Conservation (phyloP, 2,888 invertebrate species). For the Tromatobia lineatoria region DNA sequence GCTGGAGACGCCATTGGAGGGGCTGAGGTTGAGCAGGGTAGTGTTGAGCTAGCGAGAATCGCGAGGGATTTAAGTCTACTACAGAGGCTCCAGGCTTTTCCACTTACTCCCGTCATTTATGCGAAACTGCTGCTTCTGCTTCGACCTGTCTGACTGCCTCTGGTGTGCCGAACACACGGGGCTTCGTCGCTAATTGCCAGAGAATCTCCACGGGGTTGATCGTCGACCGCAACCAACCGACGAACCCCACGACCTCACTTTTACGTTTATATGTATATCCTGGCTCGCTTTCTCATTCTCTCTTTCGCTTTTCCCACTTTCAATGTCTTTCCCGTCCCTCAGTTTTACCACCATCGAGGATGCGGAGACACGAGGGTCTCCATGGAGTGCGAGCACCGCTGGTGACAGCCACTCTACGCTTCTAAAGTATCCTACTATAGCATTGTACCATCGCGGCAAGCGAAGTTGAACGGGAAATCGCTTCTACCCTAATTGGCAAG, state of each 20-base stretch:
- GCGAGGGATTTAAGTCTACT: constrained; percentile 39
- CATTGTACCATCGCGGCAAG: not conserved
- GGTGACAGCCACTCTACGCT: constrained; percentile 44
- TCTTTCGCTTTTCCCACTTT: constrained; percentile 16
- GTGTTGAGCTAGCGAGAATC: constrained; percentile 19
- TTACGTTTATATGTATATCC: constrained; percentile 8
- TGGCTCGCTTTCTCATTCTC: not conserved
- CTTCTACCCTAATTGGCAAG: constrained; percentile 44
- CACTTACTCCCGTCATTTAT: constrained; percentile 54
- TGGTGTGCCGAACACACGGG: constrained; percentile 27
- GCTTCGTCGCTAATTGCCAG: constrained; percentile 67
- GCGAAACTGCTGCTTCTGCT: constrained; percentile 48
- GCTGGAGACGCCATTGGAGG: constrained; percentile 2
- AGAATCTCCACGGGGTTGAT: constrained; percentile 57
- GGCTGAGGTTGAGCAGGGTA: not conserved
- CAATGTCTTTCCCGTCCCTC: not conserved
- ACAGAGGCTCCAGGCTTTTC: constrained; percentile 8
- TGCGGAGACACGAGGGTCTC: not conserved
- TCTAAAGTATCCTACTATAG: constrained; percentile 25
- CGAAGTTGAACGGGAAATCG: constrained; percentile 16
- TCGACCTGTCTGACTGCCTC: constrained; percentile 1
- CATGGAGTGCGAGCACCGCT: constrained; percentile 27
- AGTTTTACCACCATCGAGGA: not conserved
- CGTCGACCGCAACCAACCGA: constrained; percentile 46
- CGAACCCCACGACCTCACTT: constrained; percentile 45